phyloP scores from a whole-genome alignment of 2,797 vertebrate species.

The Catostomus latipinnis region DNA sequence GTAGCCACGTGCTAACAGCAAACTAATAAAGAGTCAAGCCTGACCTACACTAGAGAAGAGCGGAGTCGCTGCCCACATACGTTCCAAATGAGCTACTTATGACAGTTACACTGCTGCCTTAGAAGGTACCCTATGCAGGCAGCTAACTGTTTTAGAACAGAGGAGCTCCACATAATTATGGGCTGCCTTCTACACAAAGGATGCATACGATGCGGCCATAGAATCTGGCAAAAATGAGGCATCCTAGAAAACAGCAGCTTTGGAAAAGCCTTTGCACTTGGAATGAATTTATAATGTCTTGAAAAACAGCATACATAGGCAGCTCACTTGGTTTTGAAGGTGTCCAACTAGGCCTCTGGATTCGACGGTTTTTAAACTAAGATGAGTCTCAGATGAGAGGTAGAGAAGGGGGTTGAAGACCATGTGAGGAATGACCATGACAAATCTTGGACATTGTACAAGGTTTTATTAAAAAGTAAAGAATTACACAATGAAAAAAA shows the following conservation, averaged over 20 bases:
- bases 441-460: slow-evolving; percentile 52
- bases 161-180: too few species aligned
- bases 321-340: neutral
- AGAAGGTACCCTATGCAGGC: too few species aligned
- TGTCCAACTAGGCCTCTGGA: neutral
- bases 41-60: too few species aligned
- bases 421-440: slow-evolving; percentile 52
- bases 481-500: slow-evolving; percentile 57
- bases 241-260: neutral
- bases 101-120: too few species aligned
- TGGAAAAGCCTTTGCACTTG: too few species aligned
- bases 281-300: neutral
- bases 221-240: too few species aligned
- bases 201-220: neutral
- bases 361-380: neutral
- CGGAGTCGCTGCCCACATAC: too few species aligned
- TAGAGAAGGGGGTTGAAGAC: neutral
- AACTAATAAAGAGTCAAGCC: too few species aligned
- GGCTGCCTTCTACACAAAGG: neutral
- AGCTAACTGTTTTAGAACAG: too few species aligned
- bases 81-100: too few species aligned
- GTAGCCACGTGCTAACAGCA: too few species aligned
- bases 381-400: neutral
- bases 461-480: slow-evolving; percentile 77
- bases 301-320: neutral